Percentiles rank a stretch among this genome's conserved stretches.
Evolutionary conservation across 2,797 vertebrate genomes (phyloP).

Genomic region (Tinamus major): DNA sequence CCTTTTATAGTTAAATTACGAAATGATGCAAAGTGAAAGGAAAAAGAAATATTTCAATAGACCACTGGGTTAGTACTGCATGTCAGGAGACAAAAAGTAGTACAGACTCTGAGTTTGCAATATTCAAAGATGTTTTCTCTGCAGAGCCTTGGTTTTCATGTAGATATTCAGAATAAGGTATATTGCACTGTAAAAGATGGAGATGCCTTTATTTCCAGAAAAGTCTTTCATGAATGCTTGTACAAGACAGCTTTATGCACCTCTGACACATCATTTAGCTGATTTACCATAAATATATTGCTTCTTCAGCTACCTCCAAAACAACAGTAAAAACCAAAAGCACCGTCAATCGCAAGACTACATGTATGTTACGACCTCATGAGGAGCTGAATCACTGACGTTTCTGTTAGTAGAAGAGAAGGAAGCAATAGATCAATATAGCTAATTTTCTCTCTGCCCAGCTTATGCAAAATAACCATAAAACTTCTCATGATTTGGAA

Average conservation of each 20-base stretch:
- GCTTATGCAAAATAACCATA: not conserved
- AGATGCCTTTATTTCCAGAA: not conserved
- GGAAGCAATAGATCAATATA: not conserved
- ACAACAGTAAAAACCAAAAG: not conserved
- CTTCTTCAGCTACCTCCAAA: not conserved
- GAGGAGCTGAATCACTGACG: not conserved
- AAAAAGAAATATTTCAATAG: not conserved
- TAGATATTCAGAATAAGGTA: not conserved
- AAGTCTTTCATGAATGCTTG: not conserved
- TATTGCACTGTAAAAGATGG: not conserved
- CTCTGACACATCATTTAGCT: not conserved
- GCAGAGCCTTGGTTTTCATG: not conserved
- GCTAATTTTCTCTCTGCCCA: not conserved
- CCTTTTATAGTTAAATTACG: not conserved
- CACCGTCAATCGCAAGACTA: fast-evolving
- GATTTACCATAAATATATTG: not conserved
- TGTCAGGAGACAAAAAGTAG: not conserved
- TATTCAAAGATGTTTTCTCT: conserved; percentile 10
- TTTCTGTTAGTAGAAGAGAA: not conserved
- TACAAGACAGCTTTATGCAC: not conserved
- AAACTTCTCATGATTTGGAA: not conserved
- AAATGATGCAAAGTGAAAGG: conserved; percentile 13
- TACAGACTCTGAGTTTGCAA: not conserved
- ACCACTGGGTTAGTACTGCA: not conserved
- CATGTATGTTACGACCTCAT: not conserved